A percentile compares a stretch with the other conserved stretches of the same genome.
phyloP scores from a whole-genome alignment of 2,888 invertebrate species.

The Meiosimyza platycephala region DNA sequence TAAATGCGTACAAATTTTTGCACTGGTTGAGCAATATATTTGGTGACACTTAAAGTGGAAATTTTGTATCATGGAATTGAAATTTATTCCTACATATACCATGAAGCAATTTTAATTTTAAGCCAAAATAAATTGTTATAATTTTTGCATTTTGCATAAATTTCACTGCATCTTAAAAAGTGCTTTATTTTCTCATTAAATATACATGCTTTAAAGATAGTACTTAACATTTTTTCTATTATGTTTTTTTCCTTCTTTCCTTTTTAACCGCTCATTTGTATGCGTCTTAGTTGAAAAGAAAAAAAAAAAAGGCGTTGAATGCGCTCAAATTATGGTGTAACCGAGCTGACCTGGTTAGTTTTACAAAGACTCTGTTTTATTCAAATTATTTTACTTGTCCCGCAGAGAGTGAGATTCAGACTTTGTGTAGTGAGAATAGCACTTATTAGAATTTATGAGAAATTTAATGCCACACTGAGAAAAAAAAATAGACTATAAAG shows the following conservation, averaged over 20 bases:
- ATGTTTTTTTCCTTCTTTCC: not conserved
- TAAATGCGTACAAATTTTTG: too few species aligned
- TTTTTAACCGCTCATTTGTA: not conserved
- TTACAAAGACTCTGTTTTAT: not conserved
- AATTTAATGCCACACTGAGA: slow-evolving; percentile 7
- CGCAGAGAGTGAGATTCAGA: too few species aligned
- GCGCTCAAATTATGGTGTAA: slow-evolving; percentile 14
- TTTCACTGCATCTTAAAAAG: not conserved
- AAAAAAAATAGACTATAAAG: not conserved
- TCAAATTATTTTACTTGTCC: slow-evolving; percentile 1
- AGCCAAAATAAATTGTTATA: not conserved
- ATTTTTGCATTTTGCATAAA: not conserved
- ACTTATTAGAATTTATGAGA: not conserved
- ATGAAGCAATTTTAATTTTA: not conserved
- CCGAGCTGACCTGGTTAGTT: slow-evolving; percentile 15
- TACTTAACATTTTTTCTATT: too few species aligned
- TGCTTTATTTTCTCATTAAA: not conserved
- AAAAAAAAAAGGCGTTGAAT: not conserved
- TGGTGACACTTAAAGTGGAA: too few species aligned
- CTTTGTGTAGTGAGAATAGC: too few species aligned
- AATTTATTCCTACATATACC: not conserved
- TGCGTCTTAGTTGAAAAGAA: not conserved
- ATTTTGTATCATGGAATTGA: too few species aligned
- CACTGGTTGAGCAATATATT: too few species aligned
- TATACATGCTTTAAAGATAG: not conserved